Percentiles rank a stretch among this genome's conserved stretches.
These are phyloP conservation scores for Carassius carassius DNA, from an alignment of 2,113 vertebrate species.

Conservation along the genomic window DNA sequence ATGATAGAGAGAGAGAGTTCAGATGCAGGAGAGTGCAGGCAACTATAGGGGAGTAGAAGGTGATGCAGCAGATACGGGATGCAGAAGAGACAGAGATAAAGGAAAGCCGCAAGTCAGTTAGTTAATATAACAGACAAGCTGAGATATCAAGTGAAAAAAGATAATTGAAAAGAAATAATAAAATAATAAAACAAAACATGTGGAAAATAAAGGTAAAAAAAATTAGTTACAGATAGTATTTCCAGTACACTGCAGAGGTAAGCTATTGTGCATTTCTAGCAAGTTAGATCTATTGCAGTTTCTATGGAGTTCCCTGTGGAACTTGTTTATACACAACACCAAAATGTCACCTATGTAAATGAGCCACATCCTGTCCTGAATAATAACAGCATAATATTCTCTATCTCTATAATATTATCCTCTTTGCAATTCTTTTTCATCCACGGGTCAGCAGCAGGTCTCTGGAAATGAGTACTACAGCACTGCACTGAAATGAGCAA, in stretches of 20 bases:
- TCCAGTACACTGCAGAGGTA: background rate
- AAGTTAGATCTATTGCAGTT: background rate
- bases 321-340: constrained; percentile 8
- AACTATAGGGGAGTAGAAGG: constrained; percentile 23
- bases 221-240: constrained; percentile 9
- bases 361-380: constrained; percentile 1
- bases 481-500: constrained; percentile 15
- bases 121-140: constrained; percentile 11
- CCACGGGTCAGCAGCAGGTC: constrained; percentile 9
- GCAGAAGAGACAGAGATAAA: background rate
- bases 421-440: background rate
- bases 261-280: background rate
- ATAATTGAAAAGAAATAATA: background rate
- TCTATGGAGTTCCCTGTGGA: background rate
- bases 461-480: background rate
- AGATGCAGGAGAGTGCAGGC: constrained; percentile 42
- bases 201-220: background rate
- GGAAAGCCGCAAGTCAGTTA: background rate
- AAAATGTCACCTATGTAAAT: constrained; percentile 30
- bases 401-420: too few species aligned
- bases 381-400: constrained; percentile 11
- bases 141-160: background rate
- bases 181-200: too few species aligned
- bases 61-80: constrained; percentile 49
- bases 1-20: constrained; percentile 33